Evolutionary conservation across 2,797 vertebrate genomes (phyloP).

Genomic region (Lerista edwardsae): DNA sequence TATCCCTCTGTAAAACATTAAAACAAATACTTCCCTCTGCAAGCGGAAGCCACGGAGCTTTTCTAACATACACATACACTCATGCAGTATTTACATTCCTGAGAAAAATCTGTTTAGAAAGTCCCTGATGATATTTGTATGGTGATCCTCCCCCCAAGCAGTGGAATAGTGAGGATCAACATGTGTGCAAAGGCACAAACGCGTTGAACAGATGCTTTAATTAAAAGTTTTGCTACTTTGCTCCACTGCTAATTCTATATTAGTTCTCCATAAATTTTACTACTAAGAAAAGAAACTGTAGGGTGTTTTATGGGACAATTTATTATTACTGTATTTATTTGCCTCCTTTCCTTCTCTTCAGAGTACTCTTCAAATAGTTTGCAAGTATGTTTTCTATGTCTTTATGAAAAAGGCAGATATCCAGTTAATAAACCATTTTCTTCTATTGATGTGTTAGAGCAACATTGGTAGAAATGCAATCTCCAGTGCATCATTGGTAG

Average conservation of each 20-base stretch:
- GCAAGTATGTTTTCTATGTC: constrained; percentile 24
- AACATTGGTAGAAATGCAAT: too few species aligned
- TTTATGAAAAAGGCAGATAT: not conserved
- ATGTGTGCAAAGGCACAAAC: not conserved
- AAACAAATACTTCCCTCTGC: constrained; percentile 49
- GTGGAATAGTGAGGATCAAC: constrained; percentile 62
- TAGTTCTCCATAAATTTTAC: constrained; percentile 56
- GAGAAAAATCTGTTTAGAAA: constrained; percentile 53
- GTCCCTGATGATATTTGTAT: constrained; percentile 36
- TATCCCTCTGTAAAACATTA: constrained; percentile 55
- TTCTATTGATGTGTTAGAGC: too few species aligned
- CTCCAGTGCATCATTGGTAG: too few species aligned
- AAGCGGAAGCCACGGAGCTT: constrained; percentile 40
- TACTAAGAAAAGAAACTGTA: constrained; percentile 49
- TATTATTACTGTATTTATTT: too few species aligned
- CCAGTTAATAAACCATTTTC: not conserved
- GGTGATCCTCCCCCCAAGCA: constrained; percentile 37
- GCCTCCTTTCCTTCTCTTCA: too few species aligned
- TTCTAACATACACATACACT: constrained; percentile 17
- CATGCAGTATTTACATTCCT: constrained; percentile 63
- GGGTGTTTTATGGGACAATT: constrained; percentile 56
- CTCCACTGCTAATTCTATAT: constrained; percentile 58
- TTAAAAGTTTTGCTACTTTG: constrained; percentile 47
- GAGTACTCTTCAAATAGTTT: too few species aligned
- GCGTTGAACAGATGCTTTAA: constrained; percentile 51